Evolutionary conservation across 1,140 invertebrate genomes (phyloP), one percentile per base, ranked within the genome.

Genomic region (Dermatophagoides farinae): DNA sequence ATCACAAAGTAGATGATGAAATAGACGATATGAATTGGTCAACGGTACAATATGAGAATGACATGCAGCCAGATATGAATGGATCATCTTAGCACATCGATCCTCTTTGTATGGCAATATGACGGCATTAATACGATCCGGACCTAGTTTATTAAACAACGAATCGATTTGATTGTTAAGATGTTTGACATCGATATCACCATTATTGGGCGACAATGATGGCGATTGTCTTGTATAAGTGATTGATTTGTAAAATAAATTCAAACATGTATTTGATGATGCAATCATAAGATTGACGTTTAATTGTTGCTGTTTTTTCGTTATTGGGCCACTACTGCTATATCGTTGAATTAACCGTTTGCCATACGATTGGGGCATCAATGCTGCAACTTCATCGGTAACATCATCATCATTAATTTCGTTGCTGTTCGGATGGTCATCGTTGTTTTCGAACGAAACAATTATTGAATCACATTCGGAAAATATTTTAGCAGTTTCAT

Each of bases 401-500:
- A 31, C 31, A 31, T 8, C 31, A 31, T 31, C 31, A 31, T 31
- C n/a, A 14, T n/a, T 44, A n/a, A 44, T 47, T 47, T 23, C 22
- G 46, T 9, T 47, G 46, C 46, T 47, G 9, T 23, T 4, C n/a
- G 50, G 9, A 52, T 12, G 16, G 1, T 41, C 53, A 12, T 39
- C n/a, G 39, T 39, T 41, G 14, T 23, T 25, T n/a, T 55, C 53
- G 20, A 55, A 44, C 53, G 53, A 55, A 20, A 55, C 38, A 44
- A 55, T 44, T 14, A 55, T 55, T 18, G 53, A 55, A 25, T 55
- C 53, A 39, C 38, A 39, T 22, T 55, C 53, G 25, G 53, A 39
- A 55, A 55, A 55, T 39, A 31, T 55, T 23, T 55, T 55, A n/a
- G 41, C 53, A 18, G 53, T 55, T 44, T 55, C 53, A 44, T 55